These are phyloP conservation scores for Yponomeuta sedellus DNA, from an alignment of 2,888 invertebrate species.

Conservation along the genomic window DNA sequence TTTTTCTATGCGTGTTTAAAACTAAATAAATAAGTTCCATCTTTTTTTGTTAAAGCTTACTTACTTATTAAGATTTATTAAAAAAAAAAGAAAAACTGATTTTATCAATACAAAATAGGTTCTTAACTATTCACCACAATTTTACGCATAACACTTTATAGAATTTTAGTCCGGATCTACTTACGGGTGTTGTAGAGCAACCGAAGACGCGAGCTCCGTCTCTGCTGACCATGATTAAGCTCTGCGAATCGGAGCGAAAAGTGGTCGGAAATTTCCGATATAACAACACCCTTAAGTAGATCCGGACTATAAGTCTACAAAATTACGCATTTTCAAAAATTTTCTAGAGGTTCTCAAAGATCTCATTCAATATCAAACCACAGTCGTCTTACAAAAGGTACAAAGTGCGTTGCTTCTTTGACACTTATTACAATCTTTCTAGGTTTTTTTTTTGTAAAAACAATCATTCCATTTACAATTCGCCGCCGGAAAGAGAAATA, in stretches of 20 bases:
- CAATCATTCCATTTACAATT: neutral
- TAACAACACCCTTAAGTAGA: too few relatives aligned
- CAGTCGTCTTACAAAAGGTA: neutral
- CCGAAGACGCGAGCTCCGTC: too few relatives aligned
- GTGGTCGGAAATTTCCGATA: too few relatives aligned
- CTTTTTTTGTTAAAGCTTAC: constrained; percentile 57
- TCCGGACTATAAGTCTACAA: too few relatives aligned
- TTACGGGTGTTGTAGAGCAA: too few relatives aligned
- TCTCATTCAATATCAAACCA: neutral
- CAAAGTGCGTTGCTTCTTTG: neutral
- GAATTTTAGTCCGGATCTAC: too few relatives aligned
- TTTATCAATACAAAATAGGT: constrained; percentile 5
- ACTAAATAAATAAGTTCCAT: constrained; percentile 50
- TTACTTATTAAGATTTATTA: constrained; percentile 17
- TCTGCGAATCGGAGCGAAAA: too few relatives aligned
- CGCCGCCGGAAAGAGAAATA: constrained; percentile 14
- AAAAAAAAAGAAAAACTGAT: constrained; percentile 13
- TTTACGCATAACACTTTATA: too few relatives aligned
- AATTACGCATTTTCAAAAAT: neutral
- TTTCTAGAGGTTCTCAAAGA: neutral
- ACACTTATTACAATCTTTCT: neutral
- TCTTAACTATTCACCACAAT: constrained; percentile 15
- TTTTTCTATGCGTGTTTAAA: constrained; percentile 35
- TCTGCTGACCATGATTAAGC: too few relatives aligned
- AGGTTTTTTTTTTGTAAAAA: neutral